These are phyloP conservation scores for Gonatopus flavifemur DNA, from an alignment of 1,140 invertebrate species.

Conservation along the genomic window DNA sequence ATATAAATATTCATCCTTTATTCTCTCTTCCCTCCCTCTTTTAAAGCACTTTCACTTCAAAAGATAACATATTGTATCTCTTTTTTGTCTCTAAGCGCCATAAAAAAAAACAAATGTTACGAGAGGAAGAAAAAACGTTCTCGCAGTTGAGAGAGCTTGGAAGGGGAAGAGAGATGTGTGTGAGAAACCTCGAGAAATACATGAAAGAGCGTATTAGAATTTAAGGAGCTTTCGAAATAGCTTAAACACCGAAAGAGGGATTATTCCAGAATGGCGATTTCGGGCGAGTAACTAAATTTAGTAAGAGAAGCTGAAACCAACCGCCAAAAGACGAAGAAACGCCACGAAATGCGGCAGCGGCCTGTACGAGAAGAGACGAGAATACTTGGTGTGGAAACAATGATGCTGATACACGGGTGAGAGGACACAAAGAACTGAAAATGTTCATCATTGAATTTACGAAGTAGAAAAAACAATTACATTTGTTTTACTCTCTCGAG, in stretches of 20 bases:
- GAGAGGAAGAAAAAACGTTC: not conserved
- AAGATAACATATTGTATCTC: too few relatives aligned
- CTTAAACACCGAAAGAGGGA: conserved; percentile 41
- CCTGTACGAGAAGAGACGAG: too few relatives aligned
- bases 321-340: conserved; percentile 34
- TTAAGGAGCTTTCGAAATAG: conserved; percentile 37
- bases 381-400: conserved; percentile 17
- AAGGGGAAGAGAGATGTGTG: too few relatives aligned
- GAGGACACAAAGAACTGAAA: not conserved
- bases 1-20: too few relatives aligned
- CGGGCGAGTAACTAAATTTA: conserved; percentile 41
- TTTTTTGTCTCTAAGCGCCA: too few relatives aligned
- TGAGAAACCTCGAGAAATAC: conserved; percentile 13
- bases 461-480: too few relatives aligned
- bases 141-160: too few relatives aligned
- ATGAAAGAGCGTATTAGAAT: conserved; percentile 21
- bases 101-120: too few relatives aligned
- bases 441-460: too few relatives aligned
- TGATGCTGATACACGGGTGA: conserved; percentile 1
- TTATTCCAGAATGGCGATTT: conserved; percentile 40
- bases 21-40: too few relatives aligned
- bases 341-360: conserved; percentile 13
- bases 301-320: conserved; percentile 26
- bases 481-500: too few relatives aligned
- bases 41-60: too few relatives aligned